Conservation (phyloP, 1,140 invertebrate genomes). For the Eupristina koningsbergeri region DNA sequence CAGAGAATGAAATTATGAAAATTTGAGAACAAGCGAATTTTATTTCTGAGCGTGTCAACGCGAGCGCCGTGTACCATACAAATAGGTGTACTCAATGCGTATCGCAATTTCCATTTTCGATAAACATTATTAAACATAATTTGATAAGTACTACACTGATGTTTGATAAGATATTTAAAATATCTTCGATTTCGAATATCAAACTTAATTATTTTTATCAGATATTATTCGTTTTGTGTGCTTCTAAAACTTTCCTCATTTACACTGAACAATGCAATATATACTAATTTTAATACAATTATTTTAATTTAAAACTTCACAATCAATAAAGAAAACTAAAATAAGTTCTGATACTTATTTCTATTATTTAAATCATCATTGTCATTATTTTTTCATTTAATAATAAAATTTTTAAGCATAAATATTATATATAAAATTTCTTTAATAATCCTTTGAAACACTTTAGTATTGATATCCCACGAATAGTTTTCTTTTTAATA, state of each 20-base stretch:
- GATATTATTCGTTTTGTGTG: background rate
- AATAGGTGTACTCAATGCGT: background rate
- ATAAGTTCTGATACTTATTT: too few species aligned
- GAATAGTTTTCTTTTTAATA: too few species aligned
- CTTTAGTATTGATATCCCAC: too few species aligned
- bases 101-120: background rate
- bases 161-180: background rate
- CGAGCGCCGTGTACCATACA: background rate
- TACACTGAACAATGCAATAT: background rate
- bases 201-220: background rate
- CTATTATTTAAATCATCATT: too few species aligned
- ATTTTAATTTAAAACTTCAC: too few species aligned
- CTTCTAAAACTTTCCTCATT: background rate
- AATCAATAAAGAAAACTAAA: too few species aligned
- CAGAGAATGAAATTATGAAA: background rate
- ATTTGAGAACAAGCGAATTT: slow-evolving; percentile 8
- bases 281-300: too few species aligned
- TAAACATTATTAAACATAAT: background rate
- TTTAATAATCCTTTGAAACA: too few species aligned
- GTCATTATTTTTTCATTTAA: too few species aligned
- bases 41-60: background rate
- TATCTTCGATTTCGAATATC: background rate
- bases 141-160: background rate
- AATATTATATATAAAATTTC: too few species aligned
- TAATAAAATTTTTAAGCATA: too few species aligned